These are phyloP conservation scores for Harpagoxenus sublaevis DNA, from an alignment of 2,888 invertebrate species.

Conservation along the genomic window DNA sequence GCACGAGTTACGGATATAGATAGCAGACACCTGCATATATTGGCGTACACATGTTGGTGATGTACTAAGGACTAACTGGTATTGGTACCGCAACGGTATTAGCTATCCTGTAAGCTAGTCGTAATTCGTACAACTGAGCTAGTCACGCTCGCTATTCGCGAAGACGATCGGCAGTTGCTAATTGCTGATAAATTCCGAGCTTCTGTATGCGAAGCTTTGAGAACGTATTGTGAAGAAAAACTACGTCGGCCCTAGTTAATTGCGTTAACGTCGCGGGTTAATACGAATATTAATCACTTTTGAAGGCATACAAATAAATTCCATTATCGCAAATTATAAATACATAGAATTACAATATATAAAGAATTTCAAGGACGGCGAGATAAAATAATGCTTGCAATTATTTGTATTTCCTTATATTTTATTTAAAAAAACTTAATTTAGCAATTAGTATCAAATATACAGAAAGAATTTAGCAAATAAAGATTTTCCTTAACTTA, in stretches of 20 bases:
- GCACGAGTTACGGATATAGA: constrained; percentile 65
- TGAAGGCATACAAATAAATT: neutral
- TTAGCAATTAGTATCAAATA: neutral
- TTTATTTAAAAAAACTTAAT: neutral
- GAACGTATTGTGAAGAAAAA: neutral
- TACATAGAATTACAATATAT: neutral
- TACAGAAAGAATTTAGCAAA: neutral
- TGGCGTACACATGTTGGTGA: constrained; percentile 60
- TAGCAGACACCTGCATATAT: constrained; percentile 59
- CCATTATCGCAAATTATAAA: neutral
- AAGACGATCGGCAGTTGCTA: constrained; percentile 60
- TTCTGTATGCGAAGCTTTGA: neutral
- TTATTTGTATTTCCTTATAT: neutral
- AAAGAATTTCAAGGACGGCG: neutral
- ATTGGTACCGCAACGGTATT: constrained; percentile 42
- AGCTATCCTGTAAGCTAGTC: constrained; percentile 34
- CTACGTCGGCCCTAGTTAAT: neutral
- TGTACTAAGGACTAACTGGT: constrained; percentile 56
- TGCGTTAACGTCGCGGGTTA: neutral
- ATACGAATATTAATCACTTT: constrained; percentile 1
- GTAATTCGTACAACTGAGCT: constrained; percentile 44
- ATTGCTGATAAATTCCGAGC: constrained; percentile 57
- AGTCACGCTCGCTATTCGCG: constrained; percentile 62
- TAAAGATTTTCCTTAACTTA: neutral
- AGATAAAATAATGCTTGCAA: neutral